These are phyloP conservation scores for Hololepta plana DNA, from an alignment of 2,888 invertebrate genomes.

Conservation along the genomic window DNA sequence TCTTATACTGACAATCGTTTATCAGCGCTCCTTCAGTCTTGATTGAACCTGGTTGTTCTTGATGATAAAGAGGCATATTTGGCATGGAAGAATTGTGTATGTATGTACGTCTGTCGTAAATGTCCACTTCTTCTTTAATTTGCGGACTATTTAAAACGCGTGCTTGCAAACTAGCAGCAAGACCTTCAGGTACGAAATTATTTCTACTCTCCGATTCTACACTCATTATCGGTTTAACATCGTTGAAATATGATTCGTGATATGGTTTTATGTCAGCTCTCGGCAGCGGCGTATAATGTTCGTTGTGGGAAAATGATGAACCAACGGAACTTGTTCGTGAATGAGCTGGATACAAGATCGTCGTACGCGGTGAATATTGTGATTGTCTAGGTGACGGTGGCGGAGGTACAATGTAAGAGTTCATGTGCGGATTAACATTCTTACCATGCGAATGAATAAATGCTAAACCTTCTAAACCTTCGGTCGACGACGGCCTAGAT, in stretches of 20 bases:
- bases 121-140: slow-evolving; percentile 23
- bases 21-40: slow-evolving; percentile 16
- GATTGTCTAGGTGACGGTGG: slow-evolving; percentile 11
- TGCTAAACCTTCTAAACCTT: slow-evolving; percentile 25
- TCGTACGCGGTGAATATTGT: slow-evolving; percentile 23
- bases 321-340: slow-evolving; percentile 12
- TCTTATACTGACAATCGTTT: slow-evolving; percentile 23
- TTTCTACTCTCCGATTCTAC: slow-evolving; percentile 14
- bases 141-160: slow-evolving; percentile 38
- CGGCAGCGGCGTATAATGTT: slow-evolving; percentile 39
- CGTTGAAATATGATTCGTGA: slow-evolving; percentile 49
- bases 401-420: slow-evolving; percentile 9
- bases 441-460: slow-evolving; percentile 21
- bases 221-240: slow-evolving; percentile 31
- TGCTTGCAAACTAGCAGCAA: slow-evolving; percentile 69
- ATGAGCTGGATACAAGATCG: slow-evolving; percentile 20
- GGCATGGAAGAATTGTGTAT: slow-evolving; percentile 16
- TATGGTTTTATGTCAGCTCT: slow-evolving; percentile 55
- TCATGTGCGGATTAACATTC: slow-evolving; percentile 10
- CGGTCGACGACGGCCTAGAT: slow-evolving; percentile 34
- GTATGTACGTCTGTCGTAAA: slow-evolving; percentile 17
- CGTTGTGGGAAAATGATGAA: slow-evolving; percentile 16
- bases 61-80: slow-evolving; percentile 10
- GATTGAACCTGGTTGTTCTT: slow-evolving; percentile 14
- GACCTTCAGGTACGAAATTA: slow-evolving; percentile 38